Evolutionary conservation across 2,888 invertebrate species (phyloP).

Genomic region (Lasioglossum zephyrum): DNA sequence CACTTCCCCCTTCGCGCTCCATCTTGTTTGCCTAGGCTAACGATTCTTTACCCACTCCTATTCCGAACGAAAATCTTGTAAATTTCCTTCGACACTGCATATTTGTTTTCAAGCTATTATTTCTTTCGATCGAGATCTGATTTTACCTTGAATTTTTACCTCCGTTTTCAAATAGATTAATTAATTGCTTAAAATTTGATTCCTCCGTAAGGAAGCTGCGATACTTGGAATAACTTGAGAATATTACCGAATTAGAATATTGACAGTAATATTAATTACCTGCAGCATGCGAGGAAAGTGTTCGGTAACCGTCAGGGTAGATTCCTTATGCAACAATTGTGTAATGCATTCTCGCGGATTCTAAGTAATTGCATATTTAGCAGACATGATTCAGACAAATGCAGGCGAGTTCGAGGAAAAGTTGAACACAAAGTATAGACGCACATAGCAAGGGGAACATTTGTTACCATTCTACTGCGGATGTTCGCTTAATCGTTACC

Average conservation of each 20-base stretch:
- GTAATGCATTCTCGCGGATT: background rate
- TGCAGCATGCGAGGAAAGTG: background rate
- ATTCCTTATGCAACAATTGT: background rate
- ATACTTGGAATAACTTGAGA: no score
- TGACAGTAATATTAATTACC: background rate
- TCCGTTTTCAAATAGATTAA: background rate
- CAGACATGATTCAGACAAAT: background rate
- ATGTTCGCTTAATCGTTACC: background rate
- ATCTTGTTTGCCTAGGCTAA: background rate
- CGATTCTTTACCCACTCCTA: background rate
- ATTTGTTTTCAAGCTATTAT: no score
- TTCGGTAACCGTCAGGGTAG: background rate
- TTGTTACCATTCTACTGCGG: background rate
- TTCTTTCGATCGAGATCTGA: background rate
- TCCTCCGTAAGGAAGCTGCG: background rate
- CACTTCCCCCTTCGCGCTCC: background rate
- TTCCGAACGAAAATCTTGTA: background rate
- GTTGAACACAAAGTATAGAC: background rate
- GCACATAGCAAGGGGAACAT: background rate
- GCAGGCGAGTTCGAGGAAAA: background rate
- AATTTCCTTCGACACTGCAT: no score
- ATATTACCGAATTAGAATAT: background rate
- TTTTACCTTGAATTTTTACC: background rate
- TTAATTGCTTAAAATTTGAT: background rate
- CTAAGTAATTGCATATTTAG: conserved; percentile 7